These are phyloP conservation scores for Chionomys nivalis DNA, from an alignment of 2,113 vertebrate genomes.

Conservation along the genomic window DNA sequence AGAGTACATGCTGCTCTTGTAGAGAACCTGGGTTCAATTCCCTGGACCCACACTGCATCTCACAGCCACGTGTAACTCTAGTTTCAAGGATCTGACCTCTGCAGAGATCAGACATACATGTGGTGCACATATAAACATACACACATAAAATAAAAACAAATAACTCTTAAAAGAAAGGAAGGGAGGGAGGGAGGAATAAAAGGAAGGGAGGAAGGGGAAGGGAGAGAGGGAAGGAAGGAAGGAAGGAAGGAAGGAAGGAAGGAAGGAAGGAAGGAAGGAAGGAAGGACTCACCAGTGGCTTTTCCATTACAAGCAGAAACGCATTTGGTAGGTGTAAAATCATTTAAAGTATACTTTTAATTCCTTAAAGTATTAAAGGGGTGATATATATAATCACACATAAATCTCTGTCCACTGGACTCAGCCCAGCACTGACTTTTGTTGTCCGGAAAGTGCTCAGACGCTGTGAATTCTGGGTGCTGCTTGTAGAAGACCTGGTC, in stretches of 20 bases:
- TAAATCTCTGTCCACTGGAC: background rate
- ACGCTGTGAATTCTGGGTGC: background rate
- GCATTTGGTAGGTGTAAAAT: background rate
- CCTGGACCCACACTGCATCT: background rate
- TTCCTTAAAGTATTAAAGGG: slow-evolving; percentile 7
- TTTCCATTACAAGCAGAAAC: background rate
- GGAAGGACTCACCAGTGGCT: background rate
- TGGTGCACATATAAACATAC: background rate
- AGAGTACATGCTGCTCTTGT: background rate
- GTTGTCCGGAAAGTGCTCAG: background rate
- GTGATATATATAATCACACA: background rate
- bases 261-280: background rate
- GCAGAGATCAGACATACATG: background rate
- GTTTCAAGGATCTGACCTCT: background rate
- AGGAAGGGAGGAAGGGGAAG: background rate
- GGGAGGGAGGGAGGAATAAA: background rate
- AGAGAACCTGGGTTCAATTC: too few relatives aligned
- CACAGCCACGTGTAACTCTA: background rate
- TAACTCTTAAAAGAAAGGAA: background rate
- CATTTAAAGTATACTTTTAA: slow-evolving; percentile 36
- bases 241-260: background rate
- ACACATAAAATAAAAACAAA: background rate
- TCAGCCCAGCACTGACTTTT: background rate
- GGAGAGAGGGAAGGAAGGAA: too few relatives aligned
- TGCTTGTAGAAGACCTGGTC: background rate